Base-by-base conservation (phyloP, 2,888 invertebrate species). In the Acanthacorydalis orientalis region DNA sequence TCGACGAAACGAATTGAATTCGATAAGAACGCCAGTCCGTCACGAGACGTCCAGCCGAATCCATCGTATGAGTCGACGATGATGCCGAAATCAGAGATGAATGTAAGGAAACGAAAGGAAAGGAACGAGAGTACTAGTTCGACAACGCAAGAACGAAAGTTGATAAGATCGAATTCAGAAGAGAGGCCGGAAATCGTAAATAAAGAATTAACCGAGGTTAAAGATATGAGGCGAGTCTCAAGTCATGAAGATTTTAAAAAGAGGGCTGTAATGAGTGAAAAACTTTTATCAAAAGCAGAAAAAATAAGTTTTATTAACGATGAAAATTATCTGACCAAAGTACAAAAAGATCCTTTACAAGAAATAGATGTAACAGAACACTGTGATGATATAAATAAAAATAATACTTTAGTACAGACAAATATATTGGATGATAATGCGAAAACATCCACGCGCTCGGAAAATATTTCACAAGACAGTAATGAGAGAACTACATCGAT, bases 91-190 rank as follows among this genome's bases (percentile, higher is more conserved):
- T 49, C 48, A 15, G 52, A 52, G 7, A 52, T 53, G 49, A 67
- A 67, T 51, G 65, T 74, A 37, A 64, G 77, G 49, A 77, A 78
- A 60, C 68, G 78, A 52, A 78, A 77, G 62, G 78, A 78, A 59
- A 69, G 77, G 41, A 73, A 76, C 56, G 77, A 78, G 61, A 75
- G 75, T 60, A 64, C 58, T 51, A 72, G 72, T 52, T 74, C 73
- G 31, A 63, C 68, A 48, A 70, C 69, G 43, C 71, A 71, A 55
- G 77, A 78, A 57, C 69, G 75, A 49, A 78, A 77, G 60, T 69
- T 75, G 49, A 72, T 74, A 51, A 68, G 75, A 53, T 76, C 76
- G 44, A 76, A 74, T 59, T 75, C 75, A 48, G 76, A 77, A 59
- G 77, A 77, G 57, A 60, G 75, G 49, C 66, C 67, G 1, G 58